Base-by-base conservation (phyloP, 2,888 invertebrate species). In the Thumatha senex region DNA sequence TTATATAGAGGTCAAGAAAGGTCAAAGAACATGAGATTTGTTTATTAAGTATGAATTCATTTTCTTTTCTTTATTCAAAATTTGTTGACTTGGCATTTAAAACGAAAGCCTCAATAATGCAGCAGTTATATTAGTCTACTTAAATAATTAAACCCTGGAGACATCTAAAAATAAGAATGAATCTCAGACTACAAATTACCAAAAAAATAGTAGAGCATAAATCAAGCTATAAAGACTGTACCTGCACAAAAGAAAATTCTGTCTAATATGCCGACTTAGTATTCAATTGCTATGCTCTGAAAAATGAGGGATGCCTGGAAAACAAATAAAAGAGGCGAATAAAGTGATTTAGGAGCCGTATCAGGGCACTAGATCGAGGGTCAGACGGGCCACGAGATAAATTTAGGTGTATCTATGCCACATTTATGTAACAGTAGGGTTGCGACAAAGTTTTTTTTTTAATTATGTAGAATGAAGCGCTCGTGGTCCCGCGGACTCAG, bases 311-410 rank as follows among this genome's bases (percentile, higher is more conserved):
- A 72, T 24, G 18, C 18, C 18, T 24, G 36, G 13, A 56, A 64
- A 70, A 74, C 72, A 72, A 72, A 73, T 72, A 72, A 74, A 74
- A 66, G 64, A 64, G 67, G 58, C 64, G 53, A 66, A 61, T 59
- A 52, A 56, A 59, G 62, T 69, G 73, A 74, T 72, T 69, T 66
- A 74, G 55, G 30, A 39, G 57, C 58, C 51, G 66, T 67, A 72
- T 71, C 70, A 59, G 40, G 54, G 50, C 41, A 46, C 61, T 60
- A 61, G 60, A 66, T 68, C 65, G 61, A 50, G 63, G 63, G 63
- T 58, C 66, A 58, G 48, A 47, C 50, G 52, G 57, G 51, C 61
- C 64, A 53, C 13, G 14, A 54, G 51, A 67, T 73, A 67, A 69
- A 67, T 73, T 63, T 61, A 24, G 18, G 5, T 24, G 18, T 24